Base-by-base conservation (phyloP, 37 sponge, comb jelly and placozoan genomes). In the Hexactinellida sp. region DNA sequence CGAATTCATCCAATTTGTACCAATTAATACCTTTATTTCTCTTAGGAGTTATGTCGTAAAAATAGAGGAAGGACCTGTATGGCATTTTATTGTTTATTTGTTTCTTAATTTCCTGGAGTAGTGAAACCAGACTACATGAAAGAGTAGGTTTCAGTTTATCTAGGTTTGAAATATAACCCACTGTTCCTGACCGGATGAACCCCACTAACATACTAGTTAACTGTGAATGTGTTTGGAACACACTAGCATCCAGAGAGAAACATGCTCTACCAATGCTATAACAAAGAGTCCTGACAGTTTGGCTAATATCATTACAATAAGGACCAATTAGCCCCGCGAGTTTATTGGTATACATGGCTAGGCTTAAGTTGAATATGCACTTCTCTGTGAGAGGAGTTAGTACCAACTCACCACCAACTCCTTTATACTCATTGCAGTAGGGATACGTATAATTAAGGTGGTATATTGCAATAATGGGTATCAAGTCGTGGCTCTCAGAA, bases 311-410 rank as follows among this genome's bases (percentile, higher is more conserved):
- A 10, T 1, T n/a, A 63, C 76, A 5, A n/a, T 63, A 7, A 25
- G 34, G 21, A 7, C 76, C 76, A 25, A 63, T 63, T 3, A 63
- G 1, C 5, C 76, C 76, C 3, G 76, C 76, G 5, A 63, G 34
- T 28, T 63, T 10, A n/a, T 63, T 63, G 28, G 76, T 63, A 63
- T 63, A 63, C 76, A 63, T 63, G 34, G 76, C 76, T 63, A 63
- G 30, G 34, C 76, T 25, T n/a, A 63, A 63, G 13, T 63, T 63
- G 13, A 63, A 63, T 32, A 63, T 28, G 34, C 76, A 63, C 76
- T 63, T 63, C 30, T 63, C 76, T 3, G 76, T 63, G 76, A 63
- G 25, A 25, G 76, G 76, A 63, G 76, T 63, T 63, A 63, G 76
- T 23, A 63, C 76, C 3, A 63, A 7, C 30, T 63, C 76, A 7